Evolutionary conservation across 1,140 invertebrate genomes (phyloP).

Genomic region (Sycophaga agraensis): DNA sequence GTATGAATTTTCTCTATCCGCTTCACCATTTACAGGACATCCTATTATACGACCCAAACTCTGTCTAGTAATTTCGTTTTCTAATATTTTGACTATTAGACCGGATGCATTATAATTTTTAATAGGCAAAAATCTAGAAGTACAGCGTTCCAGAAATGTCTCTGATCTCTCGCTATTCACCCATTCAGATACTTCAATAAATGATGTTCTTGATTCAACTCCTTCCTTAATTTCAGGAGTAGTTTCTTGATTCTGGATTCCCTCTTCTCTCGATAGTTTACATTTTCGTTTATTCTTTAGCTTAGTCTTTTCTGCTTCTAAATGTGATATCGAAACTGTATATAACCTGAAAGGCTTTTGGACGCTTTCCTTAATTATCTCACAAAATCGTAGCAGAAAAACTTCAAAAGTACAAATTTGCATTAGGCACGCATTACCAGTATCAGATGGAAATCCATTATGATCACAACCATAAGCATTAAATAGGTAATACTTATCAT

Average conservation of each 20-base stretch:
- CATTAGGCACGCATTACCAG: constrained; percentile 42
- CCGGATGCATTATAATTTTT: constrained; percentile 39
- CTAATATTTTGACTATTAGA: constrained; percentile 43
- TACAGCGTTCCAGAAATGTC: neutral
- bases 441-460: constrained; percentile 29
- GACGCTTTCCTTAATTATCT: constrained; percentile 32
- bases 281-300: constrained; percentile 6
- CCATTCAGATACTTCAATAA: constrained; percentile 45
- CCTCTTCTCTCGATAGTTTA: constrained; percentile 14
- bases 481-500: constrained; percentile 43
- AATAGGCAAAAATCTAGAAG: constrained; percentile 23
- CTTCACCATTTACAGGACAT: constrained; percentile 16
- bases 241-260: neutral
- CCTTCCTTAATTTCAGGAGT: neutral
- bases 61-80: constrained; percentile 43
- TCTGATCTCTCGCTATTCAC: constrained; percentile 23
- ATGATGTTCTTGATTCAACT: constrained; percentile 31
- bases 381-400: constrained; percentile 38
- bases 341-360: constrained; percentile 42
- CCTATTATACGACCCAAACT: no score
- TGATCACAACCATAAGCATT: constrained; percentile 51
- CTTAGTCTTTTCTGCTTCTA: constrained; percentile 33
- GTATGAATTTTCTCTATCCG: constrained; percentile 28
- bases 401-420: constrained; percentile 32
- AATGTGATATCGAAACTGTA: constrained; percentile 40